Percentiles rank a stretch among this genome's conserved stretches.
These are phyloP conservation scores for Epizoanthus rinbou DNA, from an alignment of 92 coral and sea anemone species.

Conservation along the genomic window DNA sequence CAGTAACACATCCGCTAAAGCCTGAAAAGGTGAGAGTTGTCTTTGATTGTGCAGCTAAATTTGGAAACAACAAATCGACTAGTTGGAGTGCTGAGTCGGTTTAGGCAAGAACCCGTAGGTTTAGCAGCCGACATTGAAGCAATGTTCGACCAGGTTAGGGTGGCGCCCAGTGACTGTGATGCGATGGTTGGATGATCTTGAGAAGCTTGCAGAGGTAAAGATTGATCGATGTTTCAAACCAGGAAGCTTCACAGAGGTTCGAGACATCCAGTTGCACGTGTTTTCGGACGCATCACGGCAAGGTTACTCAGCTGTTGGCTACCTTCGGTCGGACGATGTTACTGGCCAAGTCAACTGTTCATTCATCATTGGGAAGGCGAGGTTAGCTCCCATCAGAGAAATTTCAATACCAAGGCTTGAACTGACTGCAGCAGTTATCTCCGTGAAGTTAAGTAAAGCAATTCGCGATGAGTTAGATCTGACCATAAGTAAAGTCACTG, in stretches of 20 bases:
- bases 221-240: conserved; percentile 49
- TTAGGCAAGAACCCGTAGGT: conserved; percentile 50
- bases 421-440: background rate
- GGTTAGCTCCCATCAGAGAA: conserved; percentile 50
- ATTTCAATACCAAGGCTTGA: conserved; percentile 60
- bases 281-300: conserved; percentile 56
- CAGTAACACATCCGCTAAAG: conserved; percentile 54
- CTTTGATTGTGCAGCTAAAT: conserved; percentile 61
- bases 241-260: conserved; percentile 28
- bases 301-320: conserved; percentile 57
- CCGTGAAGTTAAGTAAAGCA: conserved; percentile 44
- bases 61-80: conserved; percentile 41
- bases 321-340: conserved; percentile 43
- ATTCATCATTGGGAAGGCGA: conserved; percentile 45
- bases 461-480: conserved; percentile 51
- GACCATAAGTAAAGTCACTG: conserved; percentile 45
- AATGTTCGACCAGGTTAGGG: conserved; percentile 64
- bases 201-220: conserved; percentile 11
- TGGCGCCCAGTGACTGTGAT: conserved; percentile 55
- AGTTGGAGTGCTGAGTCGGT: conserved; percentile 54
- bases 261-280: conserved; percentile 30
- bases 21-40: conserved; percentile 61
- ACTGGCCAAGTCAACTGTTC: conserved; percentile 33
- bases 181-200: too few species aligned
- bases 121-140: conserved; percentile 56